Conservation (phyloP, 2,797 vertebrate genomes). For the Periparus ater region DNA sequence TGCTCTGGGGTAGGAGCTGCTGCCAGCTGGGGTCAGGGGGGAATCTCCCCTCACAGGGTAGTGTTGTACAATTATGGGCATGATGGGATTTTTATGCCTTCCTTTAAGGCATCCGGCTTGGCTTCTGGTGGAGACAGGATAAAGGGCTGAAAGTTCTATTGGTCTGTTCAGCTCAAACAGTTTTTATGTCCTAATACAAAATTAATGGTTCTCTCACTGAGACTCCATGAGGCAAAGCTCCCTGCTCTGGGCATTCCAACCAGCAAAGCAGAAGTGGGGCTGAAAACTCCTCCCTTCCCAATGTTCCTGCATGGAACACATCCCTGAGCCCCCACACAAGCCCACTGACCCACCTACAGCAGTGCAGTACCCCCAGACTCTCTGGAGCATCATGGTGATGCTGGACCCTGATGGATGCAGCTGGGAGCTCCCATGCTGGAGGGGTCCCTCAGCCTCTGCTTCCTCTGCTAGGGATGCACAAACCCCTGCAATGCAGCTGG, state of each 20-base stretch:
- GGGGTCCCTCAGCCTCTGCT: not conserved
- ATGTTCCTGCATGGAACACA: not conserved
- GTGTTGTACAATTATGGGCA: conserved; percentile 67
- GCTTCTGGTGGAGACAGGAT: conserved; percentile 46
- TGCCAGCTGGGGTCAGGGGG: conserved; percentile 68
- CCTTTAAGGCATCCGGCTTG: conserved; percentile 63
- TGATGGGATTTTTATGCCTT: conserved; percentile 70
- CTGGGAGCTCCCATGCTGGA: accelerated
- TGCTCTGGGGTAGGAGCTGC: conserved; percentile 61
- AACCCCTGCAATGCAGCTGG: not conserved
- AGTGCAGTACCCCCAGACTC: not conserved
- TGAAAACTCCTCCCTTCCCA: not conserved
- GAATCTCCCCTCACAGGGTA: conserved; percentile 66
- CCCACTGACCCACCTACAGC: not conserved
- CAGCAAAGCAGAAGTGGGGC: not conserved
- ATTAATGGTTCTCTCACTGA: conserved; percentile 35
- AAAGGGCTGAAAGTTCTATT: not conserved
- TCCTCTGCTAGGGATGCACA: not conserved
- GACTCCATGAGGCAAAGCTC: not conserved
- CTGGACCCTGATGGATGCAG: not conserved
- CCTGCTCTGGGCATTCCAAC: not conserved
- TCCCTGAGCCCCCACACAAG: not conserved
- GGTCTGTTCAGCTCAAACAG: conserved; percentile 19
- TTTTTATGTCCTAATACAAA: conserved; percentile 68
- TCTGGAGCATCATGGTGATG: accelerated